These are phyloP conservation scores for Nycticebus coucang DNA, from an alignment of 2,113 vertebrate genomes.

Conservation along the genomic window DNA sequence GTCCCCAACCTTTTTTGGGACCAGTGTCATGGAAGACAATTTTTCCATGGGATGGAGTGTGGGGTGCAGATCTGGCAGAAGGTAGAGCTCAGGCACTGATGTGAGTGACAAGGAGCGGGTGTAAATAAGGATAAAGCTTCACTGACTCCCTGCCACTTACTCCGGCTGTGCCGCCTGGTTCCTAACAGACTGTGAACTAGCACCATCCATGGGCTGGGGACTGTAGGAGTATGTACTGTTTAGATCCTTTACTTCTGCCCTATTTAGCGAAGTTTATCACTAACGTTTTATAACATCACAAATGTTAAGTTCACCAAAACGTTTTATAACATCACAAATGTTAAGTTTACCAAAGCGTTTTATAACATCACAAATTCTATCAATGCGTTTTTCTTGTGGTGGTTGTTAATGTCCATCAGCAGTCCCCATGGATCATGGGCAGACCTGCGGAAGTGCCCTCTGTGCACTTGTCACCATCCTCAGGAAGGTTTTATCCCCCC, in stretches of 20 bases:
- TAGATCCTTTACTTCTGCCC: not conserved
- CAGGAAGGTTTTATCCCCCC: not conserved
- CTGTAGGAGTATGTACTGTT: not conserved
- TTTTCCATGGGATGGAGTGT: too few relatives aligned
- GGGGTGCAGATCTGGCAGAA: too few relatives aligned
- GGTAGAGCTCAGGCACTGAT: too few relatives aligned
- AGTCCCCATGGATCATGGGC: not conserved
- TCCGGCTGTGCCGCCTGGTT: too few relatives aligned
- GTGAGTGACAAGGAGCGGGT: too few relatives aligned
- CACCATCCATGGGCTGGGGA: too few relatives aligned
- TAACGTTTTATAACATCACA: not conserved
- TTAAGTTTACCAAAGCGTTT: too few relatives aligned
- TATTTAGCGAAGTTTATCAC: not conserved
- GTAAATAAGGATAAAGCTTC: too few relatives aligned
- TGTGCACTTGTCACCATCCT: not conserved
- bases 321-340: not conserved
- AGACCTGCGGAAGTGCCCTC: not conserved
- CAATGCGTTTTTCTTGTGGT: not conserved
- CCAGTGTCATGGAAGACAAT: too few relatives aligned
- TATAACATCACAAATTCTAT: not conserved
- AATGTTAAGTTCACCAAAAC: not conserved
- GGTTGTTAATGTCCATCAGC: not conserved
- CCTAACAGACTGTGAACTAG: too few relatives aligned
- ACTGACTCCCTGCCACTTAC: too few relatives aligned
- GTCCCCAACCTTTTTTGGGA: too few relatives aligned